A percentile compares a stretch with the other conserved stretches of the same genome.
phyloP scores from a whole-genome alignment of 2,113 vertebrate genomes.

The Barbus barbus region DNA sequence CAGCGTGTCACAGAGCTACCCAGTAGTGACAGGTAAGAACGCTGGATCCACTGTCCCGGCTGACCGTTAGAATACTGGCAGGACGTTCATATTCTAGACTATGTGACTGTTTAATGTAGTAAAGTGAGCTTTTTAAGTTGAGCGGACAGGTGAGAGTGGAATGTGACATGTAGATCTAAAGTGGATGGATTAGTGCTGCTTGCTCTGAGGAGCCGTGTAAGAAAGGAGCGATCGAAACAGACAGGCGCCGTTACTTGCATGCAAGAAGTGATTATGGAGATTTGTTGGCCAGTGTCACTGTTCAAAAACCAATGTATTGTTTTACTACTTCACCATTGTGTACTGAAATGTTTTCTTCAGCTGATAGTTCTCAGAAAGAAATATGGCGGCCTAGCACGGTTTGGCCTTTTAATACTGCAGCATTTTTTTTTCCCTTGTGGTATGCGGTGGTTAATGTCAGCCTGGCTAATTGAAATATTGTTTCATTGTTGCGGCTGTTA shows the following conservation, averaged over 20 bases:
- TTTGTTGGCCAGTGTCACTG: constrained; percentile 71
- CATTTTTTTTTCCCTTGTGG: constrained; percentile 43
- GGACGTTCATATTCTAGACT: constrained; percentile 34
- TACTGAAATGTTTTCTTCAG: constrained; percentile 29
- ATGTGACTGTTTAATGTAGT: constrained; percentile 34
- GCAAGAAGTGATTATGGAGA: constrained; percentile 55
- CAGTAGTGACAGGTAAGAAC: constrained; percentile 86
- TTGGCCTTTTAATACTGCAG: constrained; percentile 46
- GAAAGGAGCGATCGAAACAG: constrained; percentile 44
- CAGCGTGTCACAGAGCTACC: constrained; percentile 99
- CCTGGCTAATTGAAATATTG: constrained; percentile 78
- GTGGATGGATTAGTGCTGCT: constrained; percentile 52
- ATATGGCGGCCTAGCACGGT: constrained; percentile 39
- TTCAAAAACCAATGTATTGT: constrained; percentile 23
- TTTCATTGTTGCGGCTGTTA: constrained; percentile 66
- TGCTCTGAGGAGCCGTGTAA: constrained; percentile 46
- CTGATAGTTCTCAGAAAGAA: constrained; percentile 1
- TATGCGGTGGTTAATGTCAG: constrained; percentile 70
- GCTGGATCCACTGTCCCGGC: constrained; percentile 57
- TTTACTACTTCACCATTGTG: neutral
- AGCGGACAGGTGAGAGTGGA: constrained; percentile 42
- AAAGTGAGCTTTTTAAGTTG: no score
- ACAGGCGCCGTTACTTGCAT: constrained; percentile 44
- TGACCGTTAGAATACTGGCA: constrained; percentile 21
- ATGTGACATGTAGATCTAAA: constrained; percentile 56